Conservation (phyloP, 92 coral and sea anemone species). For the Meandrina meandrites region DNA sequence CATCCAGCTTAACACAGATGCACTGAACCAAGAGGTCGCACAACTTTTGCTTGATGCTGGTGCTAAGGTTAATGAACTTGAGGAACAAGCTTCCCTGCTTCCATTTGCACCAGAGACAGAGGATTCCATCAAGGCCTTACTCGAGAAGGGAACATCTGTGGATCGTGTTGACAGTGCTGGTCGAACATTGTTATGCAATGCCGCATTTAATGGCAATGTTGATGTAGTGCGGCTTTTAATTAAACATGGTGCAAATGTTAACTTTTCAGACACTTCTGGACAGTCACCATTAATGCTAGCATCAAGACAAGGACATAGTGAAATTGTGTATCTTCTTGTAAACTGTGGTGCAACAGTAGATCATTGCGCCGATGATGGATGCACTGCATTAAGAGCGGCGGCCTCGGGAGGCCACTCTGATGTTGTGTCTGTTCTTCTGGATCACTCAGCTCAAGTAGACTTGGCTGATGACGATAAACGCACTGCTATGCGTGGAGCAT, state of each 20-base stretch:
- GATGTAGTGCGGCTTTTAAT: conserved; percentile 81
- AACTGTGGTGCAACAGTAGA: conserved; percentile 95
- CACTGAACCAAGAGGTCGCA: conserved; percentile 70
- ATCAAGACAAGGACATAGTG: conserved; percentile 89
- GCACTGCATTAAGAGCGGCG: conserved; percentile 92
- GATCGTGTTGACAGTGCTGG: conserved; percentile 86
- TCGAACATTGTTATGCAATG: conserved; percentile 89
- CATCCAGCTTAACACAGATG: conserved; percentile 67
- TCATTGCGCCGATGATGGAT: conserved; percentile 88
- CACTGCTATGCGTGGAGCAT: conserved; percentile 96
- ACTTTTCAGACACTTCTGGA: conserved; percentile 88
- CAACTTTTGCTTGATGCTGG: conserved; percentile 80
- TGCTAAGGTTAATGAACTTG: conserved; percentile 62
- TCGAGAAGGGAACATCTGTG: conserved; percentile 78
- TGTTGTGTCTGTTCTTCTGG: conserved; percentile 86
- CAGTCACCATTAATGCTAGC: conserved; percentile 94
- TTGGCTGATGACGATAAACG: conserved; percentile 92
- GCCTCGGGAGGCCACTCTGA: conserved; percentile 96
- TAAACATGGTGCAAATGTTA: conserved; percentile 96
- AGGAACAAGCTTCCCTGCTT: conserved; percentile 47
- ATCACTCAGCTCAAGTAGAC: conserved; percentile 89
- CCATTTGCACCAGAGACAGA: conserved; percentile 78
- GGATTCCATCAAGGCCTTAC: conserved; percentile 63
- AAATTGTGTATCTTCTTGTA: conserved; percentile 90
- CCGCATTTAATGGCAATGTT: conserved; percentile 87